Conservation (phyloP, 2,888 invertebrate genomes). For the Strigamia crassipes region DNA sequence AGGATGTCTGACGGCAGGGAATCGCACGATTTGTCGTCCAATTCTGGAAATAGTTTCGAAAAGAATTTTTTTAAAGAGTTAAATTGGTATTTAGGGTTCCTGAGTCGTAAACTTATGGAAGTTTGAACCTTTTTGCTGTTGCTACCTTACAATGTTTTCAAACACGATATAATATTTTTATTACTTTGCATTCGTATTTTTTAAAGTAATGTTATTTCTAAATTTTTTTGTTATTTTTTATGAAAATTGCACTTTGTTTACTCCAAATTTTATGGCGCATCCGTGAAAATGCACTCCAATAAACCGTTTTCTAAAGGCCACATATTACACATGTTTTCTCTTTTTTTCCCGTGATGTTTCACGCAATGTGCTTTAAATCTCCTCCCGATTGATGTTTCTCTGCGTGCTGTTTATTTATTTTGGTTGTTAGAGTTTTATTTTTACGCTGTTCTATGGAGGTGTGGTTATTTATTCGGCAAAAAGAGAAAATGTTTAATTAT, state of each 20-base stretch:
- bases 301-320: neutral
- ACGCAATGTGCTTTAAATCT: conserved; percentile 17
- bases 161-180: conserved; percentile 1
- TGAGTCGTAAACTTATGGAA: neutral
- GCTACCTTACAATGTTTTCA: neutral
- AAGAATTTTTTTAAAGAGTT: neutral
- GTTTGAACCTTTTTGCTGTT: neutral
- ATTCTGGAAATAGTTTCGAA: neutral
- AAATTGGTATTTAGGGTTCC: neutral
- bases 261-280: conserved; percentile 1
- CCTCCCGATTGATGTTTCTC: conserved; percentile 21
- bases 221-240: neutral
- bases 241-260: neutral
- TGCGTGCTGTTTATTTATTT: neutral
- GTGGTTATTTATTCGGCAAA: conserved; percentile 10
- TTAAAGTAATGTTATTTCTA: neutral
- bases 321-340: neutral
- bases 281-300: neutral
- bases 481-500: conserved; percentile 2
- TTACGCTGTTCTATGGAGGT: neutral
- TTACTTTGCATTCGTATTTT: neutral
- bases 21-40: conserved; percentile 26
- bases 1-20: conserved; percentile 53
- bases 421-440: conserved; percentile 10
- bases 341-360: conserved; percentile 1